phyloP scores from a whole-genome alignment of 2,797 vertebrate genomes.

The Tiaroga cobitis region DNA sequence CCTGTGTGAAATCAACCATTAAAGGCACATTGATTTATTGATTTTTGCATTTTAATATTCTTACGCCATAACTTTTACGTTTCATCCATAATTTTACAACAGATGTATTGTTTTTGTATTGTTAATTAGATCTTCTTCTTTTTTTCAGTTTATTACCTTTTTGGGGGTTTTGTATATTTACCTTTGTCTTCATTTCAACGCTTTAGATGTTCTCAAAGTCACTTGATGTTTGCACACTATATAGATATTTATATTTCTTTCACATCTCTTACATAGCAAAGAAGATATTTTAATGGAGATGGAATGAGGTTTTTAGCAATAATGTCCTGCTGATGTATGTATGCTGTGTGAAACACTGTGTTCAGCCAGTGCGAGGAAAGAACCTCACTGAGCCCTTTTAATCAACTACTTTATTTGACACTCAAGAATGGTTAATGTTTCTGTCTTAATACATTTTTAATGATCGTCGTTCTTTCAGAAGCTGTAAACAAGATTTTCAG shows the following conservation, averaged over 20 bases:
- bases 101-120: conserved; percentile 30
- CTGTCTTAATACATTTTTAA: conserved; percentile 55
- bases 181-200: conserved; percentile 34
- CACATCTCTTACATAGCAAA: conserved; percentile 48
- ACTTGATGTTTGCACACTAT: conserved; percentile 62
- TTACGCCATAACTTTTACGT: background rate
- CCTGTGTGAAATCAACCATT: conserved; percentile 25
- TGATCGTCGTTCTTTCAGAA: conserved; percentile 18
- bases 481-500: conserved; percentile 38
- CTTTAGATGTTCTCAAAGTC: conserved; percentile 54
- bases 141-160: background rate
- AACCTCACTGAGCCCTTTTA: conserved; percentile 49
- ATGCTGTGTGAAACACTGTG: conserved; percentile 64
- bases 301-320: conserved; percentile 77
- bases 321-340: conserved; percentile 71
- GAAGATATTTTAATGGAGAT: conserved; percentile 53
- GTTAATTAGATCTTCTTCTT: background rate
- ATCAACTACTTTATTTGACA: conserved; percentile 48
- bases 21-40: conserved; percentile 2
- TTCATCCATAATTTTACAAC: background rate
- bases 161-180: conserved; percentile 11
- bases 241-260: conserved; percentile 59
- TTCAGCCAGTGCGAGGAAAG: conserved; percentile 42
- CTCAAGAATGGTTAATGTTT: conserved; percentile 54
- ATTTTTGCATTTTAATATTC: conserved; percentile 10